phyloP scores from a whole-genome alignment of 2,797 vertebrate genomes.

The Glossophaga mutica region DNA sequence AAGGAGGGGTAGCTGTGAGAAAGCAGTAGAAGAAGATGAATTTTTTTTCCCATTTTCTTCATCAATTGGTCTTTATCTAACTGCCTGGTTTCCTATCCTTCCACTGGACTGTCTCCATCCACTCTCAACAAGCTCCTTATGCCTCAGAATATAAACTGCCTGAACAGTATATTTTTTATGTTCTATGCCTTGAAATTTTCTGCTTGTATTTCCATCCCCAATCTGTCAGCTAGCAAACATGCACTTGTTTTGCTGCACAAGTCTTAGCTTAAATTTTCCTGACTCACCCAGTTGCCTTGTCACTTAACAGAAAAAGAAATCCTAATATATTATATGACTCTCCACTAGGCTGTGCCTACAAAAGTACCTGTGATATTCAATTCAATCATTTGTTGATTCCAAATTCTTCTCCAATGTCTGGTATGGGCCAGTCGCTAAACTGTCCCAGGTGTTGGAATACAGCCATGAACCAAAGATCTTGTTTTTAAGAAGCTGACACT shows the following conservation, averaged over 20 bases:
- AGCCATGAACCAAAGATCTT: not conserved
- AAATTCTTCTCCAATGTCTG: not conserved
- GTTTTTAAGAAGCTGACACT: not conserved
- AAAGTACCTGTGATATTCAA: not conserved
- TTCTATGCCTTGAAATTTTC: not conserved
- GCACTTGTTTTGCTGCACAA: not conserved
- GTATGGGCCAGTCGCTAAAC: not conserved
- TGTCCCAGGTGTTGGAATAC: not conserved
- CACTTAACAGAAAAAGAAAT: not conserved
- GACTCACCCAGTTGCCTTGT: not conserved
- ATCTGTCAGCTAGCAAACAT: not conserved
- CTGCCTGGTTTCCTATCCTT: not conserved
- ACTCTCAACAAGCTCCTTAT: not conserved
- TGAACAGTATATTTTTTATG: not conserved
- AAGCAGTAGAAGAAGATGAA: not conserved
- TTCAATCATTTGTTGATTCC: not conserved
- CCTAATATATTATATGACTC: not conserved
- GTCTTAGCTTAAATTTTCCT: not conserved
- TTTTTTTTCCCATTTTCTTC: not conserved
- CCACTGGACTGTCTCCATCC: not conserved
- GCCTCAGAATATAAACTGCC: not conserved
- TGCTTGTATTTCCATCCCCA: not conserved
- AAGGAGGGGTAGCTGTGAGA: not conserved
- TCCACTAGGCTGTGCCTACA: not conserved
- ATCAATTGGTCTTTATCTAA: not conserved